These are phyloP conservation scores for Indicator maculatus DNA, from an alignment of 2,113 vertebrate genomes.

Conservation along the genomic window DNA sequence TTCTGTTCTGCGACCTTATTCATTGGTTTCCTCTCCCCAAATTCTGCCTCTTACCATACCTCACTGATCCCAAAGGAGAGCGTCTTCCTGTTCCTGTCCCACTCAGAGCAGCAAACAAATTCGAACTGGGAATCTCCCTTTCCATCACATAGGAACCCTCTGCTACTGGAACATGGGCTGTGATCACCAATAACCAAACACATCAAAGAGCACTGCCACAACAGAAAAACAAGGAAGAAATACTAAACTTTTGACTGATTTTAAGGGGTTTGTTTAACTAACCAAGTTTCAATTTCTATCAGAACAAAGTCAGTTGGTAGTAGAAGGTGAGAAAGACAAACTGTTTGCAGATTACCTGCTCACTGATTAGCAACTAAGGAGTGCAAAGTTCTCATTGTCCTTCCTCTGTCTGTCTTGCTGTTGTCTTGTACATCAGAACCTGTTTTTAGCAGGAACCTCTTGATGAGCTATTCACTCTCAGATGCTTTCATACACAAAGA, in stretches of 20 bases:
- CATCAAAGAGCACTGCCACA: background rate
- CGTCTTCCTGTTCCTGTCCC: background rate
- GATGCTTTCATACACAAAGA: background rate
- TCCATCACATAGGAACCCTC: background rate
- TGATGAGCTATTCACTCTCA: background rate
- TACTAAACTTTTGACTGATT: background rate
- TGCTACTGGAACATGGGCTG: background rate
- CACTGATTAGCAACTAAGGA: background rate
- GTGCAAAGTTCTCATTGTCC: background rate
- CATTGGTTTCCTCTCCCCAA: background rate
- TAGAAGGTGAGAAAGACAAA: background rate
- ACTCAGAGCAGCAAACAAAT: background rate
- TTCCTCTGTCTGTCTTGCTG: background rate
- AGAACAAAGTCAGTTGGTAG: background rate
- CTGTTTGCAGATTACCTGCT: background rate
- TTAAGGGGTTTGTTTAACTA: background rate
- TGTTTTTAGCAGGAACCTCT: background rate
- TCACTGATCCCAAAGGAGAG: background rate
- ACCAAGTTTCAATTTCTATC: background rate
- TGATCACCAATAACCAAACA: background rate
- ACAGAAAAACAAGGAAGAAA: background rate
- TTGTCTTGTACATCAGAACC: background rate
- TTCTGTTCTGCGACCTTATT: background rate
- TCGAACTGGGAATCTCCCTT: rapidly evolving
- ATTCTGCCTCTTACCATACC: background rate